Conservation (phyloP, 2,113 vertebrate genomes). For the Myxocyprinus asiaticus region DNA sequence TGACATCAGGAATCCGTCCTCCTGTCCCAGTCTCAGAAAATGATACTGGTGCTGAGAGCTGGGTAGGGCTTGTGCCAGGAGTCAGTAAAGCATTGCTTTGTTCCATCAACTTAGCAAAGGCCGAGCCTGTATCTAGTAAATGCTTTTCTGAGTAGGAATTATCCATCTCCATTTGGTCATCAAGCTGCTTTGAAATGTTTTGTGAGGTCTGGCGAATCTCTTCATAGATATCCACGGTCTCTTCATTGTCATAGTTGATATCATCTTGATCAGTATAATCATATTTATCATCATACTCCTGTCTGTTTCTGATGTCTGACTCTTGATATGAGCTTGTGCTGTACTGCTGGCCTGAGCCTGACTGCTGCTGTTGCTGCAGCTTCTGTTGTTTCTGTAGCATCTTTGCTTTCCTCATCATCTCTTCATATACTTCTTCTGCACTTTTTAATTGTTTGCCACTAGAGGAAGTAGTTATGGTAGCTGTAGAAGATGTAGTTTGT, state of each 20-base stretch:
- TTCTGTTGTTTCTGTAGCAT: constrained; percentile 86
- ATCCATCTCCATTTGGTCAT: constrained; percentile 74
- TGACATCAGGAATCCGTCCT: constrained; percentile 87
- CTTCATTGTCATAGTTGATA: constrained; percentile 71
- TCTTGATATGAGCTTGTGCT: constrained; percentile 69
- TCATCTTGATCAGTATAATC: constrained; percentile 75
- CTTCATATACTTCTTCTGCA: constrained; percentile 95
- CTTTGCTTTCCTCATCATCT: constrained; percentile 98
- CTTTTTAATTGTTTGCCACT: constrained; percentile 89
- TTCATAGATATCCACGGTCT: constrained; percentile 83
- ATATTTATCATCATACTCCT: constrained; percentile 82
- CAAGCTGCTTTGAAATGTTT: constrained; percentile 76
- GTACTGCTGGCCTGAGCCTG: constrained; percentile 68
- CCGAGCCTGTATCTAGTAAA: constrained; percentile 88
- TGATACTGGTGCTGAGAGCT: constrained; percentile 89
- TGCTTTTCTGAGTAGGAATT: constrained; percentile 81
- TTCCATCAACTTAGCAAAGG: constrained; percentile 80
- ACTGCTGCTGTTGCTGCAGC: constrained; percentile 74
- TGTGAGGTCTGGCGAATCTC: constrained; percentile 88
- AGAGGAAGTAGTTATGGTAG: constrained; percentile 73
- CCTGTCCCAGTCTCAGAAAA: constrained; percentile 77
- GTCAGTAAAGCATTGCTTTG: constrained; percentile 81
- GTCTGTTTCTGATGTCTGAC: constrained; percentile 71
- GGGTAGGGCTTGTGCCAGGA: constrained; percentile 95
- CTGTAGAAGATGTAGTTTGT: constrained; percentile 65